Evolutionary conservation across 2,797 vertebrate genomes (phyloP).

Genomic region (Cichlasoma orientale): DNA sequence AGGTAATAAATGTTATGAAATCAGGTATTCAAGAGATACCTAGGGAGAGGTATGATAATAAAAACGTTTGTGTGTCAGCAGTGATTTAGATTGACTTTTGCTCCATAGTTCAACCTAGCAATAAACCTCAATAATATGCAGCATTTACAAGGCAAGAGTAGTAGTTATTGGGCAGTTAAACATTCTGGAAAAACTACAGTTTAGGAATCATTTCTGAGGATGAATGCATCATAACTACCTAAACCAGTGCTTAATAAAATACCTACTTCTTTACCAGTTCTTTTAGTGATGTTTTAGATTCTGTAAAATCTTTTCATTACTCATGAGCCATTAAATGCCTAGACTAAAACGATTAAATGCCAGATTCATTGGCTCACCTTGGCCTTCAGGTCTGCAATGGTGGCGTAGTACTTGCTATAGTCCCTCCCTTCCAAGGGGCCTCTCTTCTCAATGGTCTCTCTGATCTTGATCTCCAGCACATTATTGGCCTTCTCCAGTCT

Average conservation of each 20-base stretch:
- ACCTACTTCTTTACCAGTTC: background rate
- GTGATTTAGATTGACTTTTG: background rate
- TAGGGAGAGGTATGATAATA: background rate
- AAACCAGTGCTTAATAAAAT: background rate
- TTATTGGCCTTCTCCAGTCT: conserved; percentile 85
- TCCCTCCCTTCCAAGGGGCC: conserved; percentile 80
- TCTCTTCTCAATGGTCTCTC: conserved; percentile 82
- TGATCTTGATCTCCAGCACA: conserved; percentile 86
- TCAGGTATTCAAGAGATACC: background rate
- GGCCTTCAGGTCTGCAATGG: conserved; percentile 81
- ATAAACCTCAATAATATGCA: background rate
- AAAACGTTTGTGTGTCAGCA: background rate
- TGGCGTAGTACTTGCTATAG: conserved; percentile 78
- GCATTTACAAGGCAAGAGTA: background rate
- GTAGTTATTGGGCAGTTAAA: background rate
- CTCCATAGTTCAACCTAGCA: background rate
- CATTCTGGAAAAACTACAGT: background rate
- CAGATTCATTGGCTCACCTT: conserved; percentile 80
- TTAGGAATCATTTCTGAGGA: background rate
- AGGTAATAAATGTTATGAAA: conserved; percentile 41
- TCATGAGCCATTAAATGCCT: background rate
- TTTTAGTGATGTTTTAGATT: background rate
- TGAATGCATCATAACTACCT: background rate
- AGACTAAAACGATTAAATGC: background rate
- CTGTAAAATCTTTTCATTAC: background rate